Percentiles rank a stretch among this genome's conserved stretches.
Conservation (phyloP, 2,888 invertebrate genomes). For the Aphodius sticticus region DNA sequence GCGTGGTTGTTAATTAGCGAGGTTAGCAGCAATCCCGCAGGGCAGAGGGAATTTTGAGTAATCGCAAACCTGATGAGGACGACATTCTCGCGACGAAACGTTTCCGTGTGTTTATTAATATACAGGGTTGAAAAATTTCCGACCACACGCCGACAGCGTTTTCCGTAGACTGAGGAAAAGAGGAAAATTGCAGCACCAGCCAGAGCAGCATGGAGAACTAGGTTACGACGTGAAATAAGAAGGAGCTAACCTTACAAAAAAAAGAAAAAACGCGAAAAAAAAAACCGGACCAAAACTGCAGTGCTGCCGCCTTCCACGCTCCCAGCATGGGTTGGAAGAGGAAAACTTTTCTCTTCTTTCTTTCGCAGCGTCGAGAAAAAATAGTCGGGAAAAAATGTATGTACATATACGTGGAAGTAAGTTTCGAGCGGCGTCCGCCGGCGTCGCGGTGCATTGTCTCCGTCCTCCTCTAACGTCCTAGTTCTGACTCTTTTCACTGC, state of each 20-base stretch:
- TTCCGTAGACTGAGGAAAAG: conserved; percentile 14
- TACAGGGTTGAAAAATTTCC: neutral
- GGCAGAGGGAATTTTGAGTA: neutral
- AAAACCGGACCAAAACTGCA: conserved; percentile 9
- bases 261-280: conserved; percentile 25
- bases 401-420: conserved; percentile 62
- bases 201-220: neutral
- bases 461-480: neutral
- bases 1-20: conserved; percentile 10
- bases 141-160: neutral
- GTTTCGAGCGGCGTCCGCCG: conserved; percentile 55
- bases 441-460: conserved; percentile 16
- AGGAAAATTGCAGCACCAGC: neutral
- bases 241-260: conserved; percentile 22
- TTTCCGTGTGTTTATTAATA: neutral
- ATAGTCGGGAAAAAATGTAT: conserved; percentile 57
- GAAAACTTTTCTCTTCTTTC: conserved; percentile 15
- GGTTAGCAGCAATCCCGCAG: neutral
- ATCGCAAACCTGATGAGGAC: neutral
- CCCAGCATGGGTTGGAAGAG: neutral
- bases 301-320: neutral
- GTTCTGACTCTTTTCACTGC: neutral
- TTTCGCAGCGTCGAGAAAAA: conserved; percentile 34
- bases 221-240: conserved; percentile 21
- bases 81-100: neutral